Evolutionary conservation across 1,140 invertebrate genomes (phyloP).

Genomic region (Calosoma granatense): DNA sequence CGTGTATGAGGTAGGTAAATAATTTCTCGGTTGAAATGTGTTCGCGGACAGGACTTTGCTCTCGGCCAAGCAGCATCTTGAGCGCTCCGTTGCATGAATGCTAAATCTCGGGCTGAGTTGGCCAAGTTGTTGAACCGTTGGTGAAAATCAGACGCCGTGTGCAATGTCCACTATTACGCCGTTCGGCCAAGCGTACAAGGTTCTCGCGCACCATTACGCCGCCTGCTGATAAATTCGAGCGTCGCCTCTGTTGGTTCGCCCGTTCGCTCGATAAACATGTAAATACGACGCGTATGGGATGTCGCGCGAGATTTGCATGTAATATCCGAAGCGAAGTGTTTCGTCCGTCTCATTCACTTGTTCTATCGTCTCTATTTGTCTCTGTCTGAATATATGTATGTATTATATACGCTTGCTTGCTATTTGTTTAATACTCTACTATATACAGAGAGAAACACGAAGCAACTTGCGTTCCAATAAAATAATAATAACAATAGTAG

Average conservation of each 20-base stretch:
- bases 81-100: too few species aligned
- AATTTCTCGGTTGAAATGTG: too few species aligned
- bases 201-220: slow-evolving; percentile 1
- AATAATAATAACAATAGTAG: neutral
- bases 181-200: too few species aligned
- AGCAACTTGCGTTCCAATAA: neutral
- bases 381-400: too few species aligned
- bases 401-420: too few species aligned
- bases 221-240: neutral
- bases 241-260: slow-evolving; percentile 11
- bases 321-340: neutral
- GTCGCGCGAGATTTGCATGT: slow-evolving; percentile 2
- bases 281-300: slow-evolving; percentile 19
- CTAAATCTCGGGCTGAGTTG: neutral
- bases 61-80: too few species aligned
- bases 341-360: too few species aligned
- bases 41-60: too few species aligned
- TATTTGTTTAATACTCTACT: neutral
- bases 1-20: too few species aligned
- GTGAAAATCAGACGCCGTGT: neutral
- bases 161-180: neutral
- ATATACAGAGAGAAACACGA: neutral
- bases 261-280: slow-evolving; percentile 27
- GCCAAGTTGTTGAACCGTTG: neutral
- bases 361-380: too few species aligned